Conservation (phyloP, 1,140 invertebrate species). For the Leptopilina boulardi region DNA sequence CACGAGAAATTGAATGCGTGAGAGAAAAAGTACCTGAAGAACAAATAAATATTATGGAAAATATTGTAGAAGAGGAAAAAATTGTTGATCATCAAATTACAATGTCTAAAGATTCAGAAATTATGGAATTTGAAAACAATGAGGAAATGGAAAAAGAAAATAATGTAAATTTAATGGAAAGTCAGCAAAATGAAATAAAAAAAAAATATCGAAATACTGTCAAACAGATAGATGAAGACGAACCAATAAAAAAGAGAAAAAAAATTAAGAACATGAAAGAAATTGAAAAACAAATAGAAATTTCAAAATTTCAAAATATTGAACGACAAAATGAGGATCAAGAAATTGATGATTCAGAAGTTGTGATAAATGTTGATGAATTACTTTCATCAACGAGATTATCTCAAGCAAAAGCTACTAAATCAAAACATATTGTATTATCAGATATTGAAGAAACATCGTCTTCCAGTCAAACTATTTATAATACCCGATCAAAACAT, state of each 20-base stretch:
- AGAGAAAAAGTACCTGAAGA: background rate
- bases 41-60: background rate
- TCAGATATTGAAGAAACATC: too few relatives aligned
- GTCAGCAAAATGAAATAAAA: background rate
- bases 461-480: too few relatives aligned
- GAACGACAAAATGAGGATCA: background rate
- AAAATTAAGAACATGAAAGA: background rate
- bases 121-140: background rate
- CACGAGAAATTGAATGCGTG: background rate
- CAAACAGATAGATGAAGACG: background rate
- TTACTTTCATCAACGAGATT: background rate
- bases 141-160: background rate
- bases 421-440: too few relatives aligned
- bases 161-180: too few relatives aligned
- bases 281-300: background rate
- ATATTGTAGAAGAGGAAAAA: too few relatives aligned
- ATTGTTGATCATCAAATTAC: too few relatives aligned
- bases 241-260: background rate
- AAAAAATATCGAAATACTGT: background rate
- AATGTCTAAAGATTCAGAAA: too few relatives aligned
- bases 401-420: too few relatives aligned
- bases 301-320: background rate
- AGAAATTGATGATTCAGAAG: background rate
- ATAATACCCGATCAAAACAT: too few relatives aligned
- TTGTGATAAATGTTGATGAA: background rate